phyloP scores from a whole-genome alignment of 2,888 invertebrate genomes.

The Sepioteuthis lessoniana region DNA sequence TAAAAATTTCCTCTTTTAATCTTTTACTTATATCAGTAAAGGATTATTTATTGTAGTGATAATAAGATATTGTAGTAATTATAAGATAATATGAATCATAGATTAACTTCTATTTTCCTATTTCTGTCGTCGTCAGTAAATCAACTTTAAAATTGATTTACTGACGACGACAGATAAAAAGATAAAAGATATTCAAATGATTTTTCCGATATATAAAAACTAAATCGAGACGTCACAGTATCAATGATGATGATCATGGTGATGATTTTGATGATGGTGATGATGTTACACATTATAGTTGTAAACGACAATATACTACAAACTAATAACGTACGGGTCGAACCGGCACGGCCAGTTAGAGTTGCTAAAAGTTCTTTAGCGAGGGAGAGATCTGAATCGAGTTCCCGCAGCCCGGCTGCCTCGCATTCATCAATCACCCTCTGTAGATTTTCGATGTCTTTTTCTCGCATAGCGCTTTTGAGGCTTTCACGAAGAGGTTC shows the following conservation, averaged over 20 bases:
- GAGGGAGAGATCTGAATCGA: not conserved
- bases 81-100: too few species aligned
- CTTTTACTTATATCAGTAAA: too few species aligned
- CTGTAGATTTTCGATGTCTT: not conserved
- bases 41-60: too few species aligned
- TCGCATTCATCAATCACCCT: not conserved
- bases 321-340: not conserved
- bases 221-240: too few species aligned
- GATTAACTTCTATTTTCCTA: too few species aligned
- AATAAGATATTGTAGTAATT: too few species aligned
- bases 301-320: not conserved
- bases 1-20: too few species aligned
- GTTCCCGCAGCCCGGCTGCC: slow-evolving; percentile 40
- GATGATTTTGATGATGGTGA: not conserved
- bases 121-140: too few species aligned
- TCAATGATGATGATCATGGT: not conserved
- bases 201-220: too few species aligned
- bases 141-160: too few species aligned
- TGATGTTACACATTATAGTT: not conserved
- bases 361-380: not conserved
- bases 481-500: not conserved
- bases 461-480: not conserved
- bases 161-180: too few species aligned
- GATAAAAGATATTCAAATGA: too few species aligned
- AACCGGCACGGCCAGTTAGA: not conserved